Conservation (phyloP, 1,140 invertebrate species). For the Drosophila takahashii region DNA sequence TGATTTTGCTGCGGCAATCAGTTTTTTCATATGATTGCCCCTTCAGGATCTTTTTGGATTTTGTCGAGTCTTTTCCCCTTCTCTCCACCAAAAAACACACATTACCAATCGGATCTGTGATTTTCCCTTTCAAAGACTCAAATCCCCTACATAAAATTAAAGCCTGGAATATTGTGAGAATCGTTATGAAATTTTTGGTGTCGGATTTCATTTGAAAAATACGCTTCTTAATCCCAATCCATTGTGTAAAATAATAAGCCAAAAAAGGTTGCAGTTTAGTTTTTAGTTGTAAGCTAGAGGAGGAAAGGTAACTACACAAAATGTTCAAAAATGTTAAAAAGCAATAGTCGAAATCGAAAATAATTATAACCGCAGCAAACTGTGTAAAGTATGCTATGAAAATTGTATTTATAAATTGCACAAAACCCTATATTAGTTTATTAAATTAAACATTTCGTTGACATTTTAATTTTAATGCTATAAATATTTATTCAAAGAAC, state of each 20-base stretch:
- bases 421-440: constrained; percentile 66
- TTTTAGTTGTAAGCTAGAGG: constrained; percentile 50
- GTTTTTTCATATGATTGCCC: constrained; percentile 3
- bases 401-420: constrained; percentile 76
- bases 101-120: constrained; percentile 32
- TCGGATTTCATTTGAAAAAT: constrained; percentile 61
- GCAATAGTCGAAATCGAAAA: constrained; percentile 68
- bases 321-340: constrained; percentile 84
- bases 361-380: constrained; percentile 49
- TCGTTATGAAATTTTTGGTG: constrained; percentile 65
- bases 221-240: constrained; percentile 17
- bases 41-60: constrained; percentile 31
- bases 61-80: constrained; percentile 18
- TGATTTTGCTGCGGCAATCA: constrained; percentile 33
- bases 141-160: constrained; percentile 13
- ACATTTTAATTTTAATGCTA: constrained; percentile 27
- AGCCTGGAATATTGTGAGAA: constrained; percentile 42
- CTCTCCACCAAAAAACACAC: constrained; percentile 18
- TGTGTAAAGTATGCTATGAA: constrained; percentile 73
- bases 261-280: constrained; percentile 67
- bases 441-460: constrained; percentile 53
- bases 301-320: constrained; percentile 68
- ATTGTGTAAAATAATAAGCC: constrained; percentile 21
- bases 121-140: constrained; percentile 6
- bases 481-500: constrained; percentile 17